These are phyloP conservation scores for Dermochelys coriacea DNA, from an alignment of 2,797 vertebrate genomes.

Conservation along the genomic window DNA sequence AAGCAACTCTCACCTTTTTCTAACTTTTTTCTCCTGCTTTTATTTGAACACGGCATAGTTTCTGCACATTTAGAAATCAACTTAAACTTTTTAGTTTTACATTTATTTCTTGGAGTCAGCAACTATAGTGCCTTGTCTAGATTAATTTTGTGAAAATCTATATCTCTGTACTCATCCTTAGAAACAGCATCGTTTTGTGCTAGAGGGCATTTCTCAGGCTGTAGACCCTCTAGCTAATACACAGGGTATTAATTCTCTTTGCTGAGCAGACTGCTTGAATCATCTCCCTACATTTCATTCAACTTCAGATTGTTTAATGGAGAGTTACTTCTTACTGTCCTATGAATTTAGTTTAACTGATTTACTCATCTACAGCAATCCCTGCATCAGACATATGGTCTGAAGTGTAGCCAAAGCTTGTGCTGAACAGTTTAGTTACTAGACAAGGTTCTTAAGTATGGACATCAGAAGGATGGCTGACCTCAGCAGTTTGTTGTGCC, in stretches of 20 bases:
- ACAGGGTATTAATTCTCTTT: background rate
- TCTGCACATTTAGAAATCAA: background rate
- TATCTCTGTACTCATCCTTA: background rate
- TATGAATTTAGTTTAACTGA: constrained; percentile 1
- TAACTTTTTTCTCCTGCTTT: background rate
- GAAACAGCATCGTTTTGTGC: background rate
- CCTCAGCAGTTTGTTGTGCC: constrained; percentile 6
- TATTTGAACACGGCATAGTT: background rate
- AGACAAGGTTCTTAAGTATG: background rate
- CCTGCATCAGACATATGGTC: background rate
- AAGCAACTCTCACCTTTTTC: no score
- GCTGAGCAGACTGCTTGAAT: background rate
- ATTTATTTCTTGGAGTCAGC: background rate
- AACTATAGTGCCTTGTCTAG: background rate
- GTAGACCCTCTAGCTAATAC: background rate
- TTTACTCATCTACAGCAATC: background rate
- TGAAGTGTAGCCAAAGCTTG: background rate
- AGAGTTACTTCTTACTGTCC: background rate
- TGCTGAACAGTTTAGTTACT: background rate
- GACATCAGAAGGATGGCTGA: background rate
- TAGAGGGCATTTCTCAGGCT: background rate
- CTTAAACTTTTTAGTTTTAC: background rate
- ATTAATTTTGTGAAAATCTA: background rate
- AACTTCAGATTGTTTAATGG: background rate
- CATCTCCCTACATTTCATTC: background rate